Conservation (phyloP, 1,140 invertebrate species). For the Drosophila bipectinata region DNA sequence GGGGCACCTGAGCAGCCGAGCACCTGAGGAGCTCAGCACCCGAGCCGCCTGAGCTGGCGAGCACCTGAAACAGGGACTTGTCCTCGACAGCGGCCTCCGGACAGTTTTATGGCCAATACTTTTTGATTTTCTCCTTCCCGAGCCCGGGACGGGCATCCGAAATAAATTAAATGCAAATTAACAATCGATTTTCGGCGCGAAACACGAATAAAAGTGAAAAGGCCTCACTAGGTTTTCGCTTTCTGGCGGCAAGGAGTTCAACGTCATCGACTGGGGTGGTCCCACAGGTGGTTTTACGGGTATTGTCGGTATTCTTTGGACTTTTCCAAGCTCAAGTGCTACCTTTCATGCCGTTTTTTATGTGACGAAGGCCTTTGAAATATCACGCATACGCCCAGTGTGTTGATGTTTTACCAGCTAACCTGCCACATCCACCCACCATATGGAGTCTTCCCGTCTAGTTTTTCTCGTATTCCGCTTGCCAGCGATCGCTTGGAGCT, state of each 20-base stretch:
- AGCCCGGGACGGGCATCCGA: slow-evolving; percentile 1
- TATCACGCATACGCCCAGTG: not conserved
- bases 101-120: slow-evolving; percentile 41
- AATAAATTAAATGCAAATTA: slow-evolving; percentile 59
- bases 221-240: not conserved
- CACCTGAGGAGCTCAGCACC: not conserved
- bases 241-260: slow-evolving; percentile 32
- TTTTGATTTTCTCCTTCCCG: slow-evolving; percentile 19
- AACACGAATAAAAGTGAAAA: slow-evolving; percentile 49
- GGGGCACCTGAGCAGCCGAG: slow-evolving; percentile 15
- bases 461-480: slow-evolving; percentile 3
- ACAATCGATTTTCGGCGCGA: slow-evolving; percentile 44
- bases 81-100: slow-evolving; percentile 18
- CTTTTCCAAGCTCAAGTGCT: not conserved
- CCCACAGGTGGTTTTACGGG: not conserved
- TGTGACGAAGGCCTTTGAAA: not conserved
- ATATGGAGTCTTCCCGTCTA: slow-evolving; percentile 6
- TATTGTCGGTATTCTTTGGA: not conserved
- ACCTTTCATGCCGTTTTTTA: not conserved
- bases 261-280: slow-evolving; percentile 16
- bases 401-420: not conserved
- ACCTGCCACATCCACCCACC: not conserved
- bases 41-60: not conserved
- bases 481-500: slow-evolving; percentile 2
- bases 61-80: slow-evolving; percentile 34